A percentile compares a stretch with the other conserved stretches of the same genome.
These are phyloP conservation scores for Archegozetes longisetosus DNA, from an alignment of 1,140 invertebrate species.

Conservation along the genomic window DNA sequence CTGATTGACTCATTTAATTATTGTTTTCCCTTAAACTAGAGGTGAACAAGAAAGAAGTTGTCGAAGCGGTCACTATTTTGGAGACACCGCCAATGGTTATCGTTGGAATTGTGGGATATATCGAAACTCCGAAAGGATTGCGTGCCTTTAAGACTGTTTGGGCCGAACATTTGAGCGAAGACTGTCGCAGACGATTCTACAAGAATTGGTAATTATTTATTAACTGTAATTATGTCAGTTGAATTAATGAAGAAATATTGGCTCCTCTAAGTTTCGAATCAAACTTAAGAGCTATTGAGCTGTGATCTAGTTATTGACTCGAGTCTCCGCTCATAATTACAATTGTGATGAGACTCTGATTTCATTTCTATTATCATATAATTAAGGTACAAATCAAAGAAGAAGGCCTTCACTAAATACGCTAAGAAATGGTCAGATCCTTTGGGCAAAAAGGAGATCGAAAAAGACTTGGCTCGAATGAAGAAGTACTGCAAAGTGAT, in stretches of 20 bases:
- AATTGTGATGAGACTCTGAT: slow-evolving; percentile 17
- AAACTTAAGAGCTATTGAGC: no score
- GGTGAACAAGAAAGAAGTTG: slow-evolving; percentile 99
- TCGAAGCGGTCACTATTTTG: slow-evolving; percentile 94
- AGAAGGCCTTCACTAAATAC: slow-evolving; percentile 98
- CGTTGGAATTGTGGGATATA: slow-evolving; percentile 95
- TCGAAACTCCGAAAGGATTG: slow-evolving; percentile 92
- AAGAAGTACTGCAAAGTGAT: slow-evolving; percentile 96
- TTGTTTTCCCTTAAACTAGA: slow-evolving; percentile 46
- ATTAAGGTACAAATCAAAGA: slow-evolving; percentile 94
- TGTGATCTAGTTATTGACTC: no score
- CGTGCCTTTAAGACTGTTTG: slow-evolving; percentile 87
- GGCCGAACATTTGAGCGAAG: slow-evolving; percentile 97
- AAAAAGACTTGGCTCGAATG: slow-evolving; percentile 90
- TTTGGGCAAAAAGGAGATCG: slow-evolving; percentile 87
- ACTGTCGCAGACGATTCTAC: slow-evolving; percentile 94
- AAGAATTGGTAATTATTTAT: slow-evolving; percentile 93
- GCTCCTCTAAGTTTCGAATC: no score
- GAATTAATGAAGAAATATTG: no score
- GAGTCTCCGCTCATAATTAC: slow-evolving; percentile 25
- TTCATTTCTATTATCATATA: not conserved
- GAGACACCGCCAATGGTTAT: slow-evolving; percentile 97
- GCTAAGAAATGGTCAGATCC: slow-evolving; percentile 98
- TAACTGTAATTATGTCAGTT: no score
- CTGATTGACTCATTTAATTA: not conserved